Evolutionary conservation across 2,113 vertebrate genomes (phyloP), one percentile per base, ranked within the genome.

Genomic region (Phyllopteryx taeniolatus): DNA sequence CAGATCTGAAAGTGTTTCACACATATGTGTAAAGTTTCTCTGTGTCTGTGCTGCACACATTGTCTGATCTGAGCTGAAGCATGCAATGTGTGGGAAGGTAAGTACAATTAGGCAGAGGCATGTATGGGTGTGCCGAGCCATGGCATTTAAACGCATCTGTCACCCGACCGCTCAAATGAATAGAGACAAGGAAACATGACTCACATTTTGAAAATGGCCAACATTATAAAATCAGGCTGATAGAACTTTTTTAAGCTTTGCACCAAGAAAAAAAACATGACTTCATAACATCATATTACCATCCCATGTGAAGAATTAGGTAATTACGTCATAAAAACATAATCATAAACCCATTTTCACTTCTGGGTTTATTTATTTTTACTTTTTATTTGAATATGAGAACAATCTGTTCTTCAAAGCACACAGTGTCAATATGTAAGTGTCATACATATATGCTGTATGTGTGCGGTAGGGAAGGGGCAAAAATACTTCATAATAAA

Each of bases 51-150:
- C 78, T 53, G 72, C n/a, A 11, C 54, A 75, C 75, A 70, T 85
- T 94, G 93, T 94, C 93, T 93, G 86, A 81, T 72, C 86, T 95
- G 96, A 96, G 95, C 91, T 90, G 94, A 94, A 90, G 33, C 95
- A 96, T 94, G 93, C 88, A 91, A 89, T 70, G 82, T 85, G 86
- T 91, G 93, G 93, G 93, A 94, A 94, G 93, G 93, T 93, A 94
- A 94, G 89, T 89, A 92, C 91, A 95, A 94, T 96, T 94, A 95
- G 22, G 80, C 84, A 89, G 79, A 90, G 92, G 91, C 91, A 89
- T 91, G 91, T 84, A 83, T 89, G 87, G 79, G 88, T 86, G 90
- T 93, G 92, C 93, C 94, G 91, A 85, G 88, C 85, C 80, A 84
- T 93, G 93, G 93, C 93, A 91, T 79, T 93, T 61, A 90, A 27